phyloP scores from a whole-genome alignment of 1,140 invertebrate species.

The Caenorhabditis inopinata region DNA sequence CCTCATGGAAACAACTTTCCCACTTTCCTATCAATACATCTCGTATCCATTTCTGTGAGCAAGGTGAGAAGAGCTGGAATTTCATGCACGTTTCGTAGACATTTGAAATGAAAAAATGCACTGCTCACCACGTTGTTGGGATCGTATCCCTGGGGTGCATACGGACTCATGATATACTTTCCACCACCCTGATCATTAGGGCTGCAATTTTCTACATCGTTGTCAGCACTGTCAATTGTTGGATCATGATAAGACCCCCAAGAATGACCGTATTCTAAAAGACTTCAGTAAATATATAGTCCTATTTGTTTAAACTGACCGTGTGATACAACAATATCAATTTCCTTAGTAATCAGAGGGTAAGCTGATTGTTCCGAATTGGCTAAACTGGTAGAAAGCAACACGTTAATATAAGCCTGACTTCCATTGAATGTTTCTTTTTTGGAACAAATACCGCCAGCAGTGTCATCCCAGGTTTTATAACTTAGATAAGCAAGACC shows the following conservation, averaged over 20 bases:
- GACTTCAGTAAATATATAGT: neutral
- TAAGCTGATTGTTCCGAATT: constrained; percentile 33
- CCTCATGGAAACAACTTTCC: constrained; percentile 27
- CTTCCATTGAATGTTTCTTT: neutral
- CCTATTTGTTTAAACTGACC: constrained; percentile 3
- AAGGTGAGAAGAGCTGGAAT: constrained; percentile 44
- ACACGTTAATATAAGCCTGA: constrained; percentile 23
- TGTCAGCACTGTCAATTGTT: neutral
- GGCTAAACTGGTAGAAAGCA: constrained; percentile 28
- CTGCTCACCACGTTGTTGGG: constrained; percentile 38
- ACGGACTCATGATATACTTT: constrained; percentile 41
- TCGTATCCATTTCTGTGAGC: constrained; percentile 16
- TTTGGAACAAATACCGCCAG: constrained; percentile 41
- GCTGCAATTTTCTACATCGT: constrained; percentile 14
- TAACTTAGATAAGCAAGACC: constrained; percentile 36
- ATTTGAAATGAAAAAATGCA: neutral
- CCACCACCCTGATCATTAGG: constrained; percentile 36
- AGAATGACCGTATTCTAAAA: constrained; percentile 44
- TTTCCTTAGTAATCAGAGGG: constrained; percentile 38
- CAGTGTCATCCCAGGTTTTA: neutral
- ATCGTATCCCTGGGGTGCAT: constrained; percentile 40
- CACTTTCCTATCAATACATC: constrained; percentile 20
- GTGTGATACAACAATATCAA: constrained; percentile 39
- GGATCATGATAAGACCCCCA: constrained; percentile 45
- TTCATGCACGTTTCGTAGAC: neutral